Evolutionary conservation across 1,140 invertebrate species (phyloP).

Genomic region (Sweltsa coloradensis): DNA sequence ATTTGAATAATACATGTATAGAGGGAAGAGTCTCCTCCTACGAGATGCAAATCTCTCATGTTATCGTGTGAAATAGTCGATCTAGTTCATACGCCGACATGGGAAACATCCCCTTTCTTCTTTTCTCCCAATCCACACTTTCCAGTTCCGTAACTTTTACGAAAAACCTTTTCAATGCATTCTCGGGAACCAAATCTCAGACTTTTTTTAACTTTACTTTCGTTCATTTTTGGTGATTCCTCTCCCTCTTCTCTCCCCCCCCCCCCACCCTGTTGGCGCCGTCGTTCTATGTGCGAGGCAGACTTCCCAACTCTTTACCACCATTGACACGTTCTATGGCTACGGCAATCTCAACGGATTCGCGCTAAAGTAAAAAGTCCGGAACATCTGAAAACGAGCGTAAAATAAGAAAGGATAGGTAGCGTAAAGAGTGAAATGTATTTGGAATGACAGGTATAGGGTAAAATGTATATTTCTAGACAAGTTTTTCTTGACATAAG

Average conservation of each 20-base stretch:
- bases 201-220: no score
- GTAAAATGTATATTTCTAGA: neutral
- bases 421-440: neutral
- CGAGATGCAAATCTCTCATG: no score
- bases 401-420: neutral
- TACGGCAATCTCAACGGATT: conserved; percentile 1
- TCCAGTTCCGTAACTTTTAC: conserved; percentile 4
- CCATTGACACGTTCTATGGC: neutral
- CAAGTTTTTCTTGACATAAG: neutral
- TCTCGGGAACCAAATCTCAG: neutral
- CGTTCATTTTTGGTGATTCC: no score
- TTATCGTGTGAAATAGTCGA: no score
- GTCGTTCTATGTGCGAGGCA: no score
- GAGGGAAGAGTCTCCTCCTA: no score
- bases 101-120: no score
- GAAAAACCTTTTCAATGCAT: conserved; percentile 4
- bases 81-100: no score
- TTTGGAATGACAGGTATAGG: neutral
- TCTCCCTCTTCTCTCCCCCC: neutral
- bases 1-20: no score
- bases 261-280: no score
- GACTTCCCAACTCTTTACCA: no score
- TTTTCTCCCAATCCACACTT: conserved; percentile 7
- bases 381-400: neutral
- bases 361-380: neutral